A percentile compares a stretch with the other conserved stretches of the same genome.
These are phyloP conservation scores for Melanostoma mellinum DNA, from an alignment of 2,888 invertebrate genomes.

Conservation along the genomic window DNA sequence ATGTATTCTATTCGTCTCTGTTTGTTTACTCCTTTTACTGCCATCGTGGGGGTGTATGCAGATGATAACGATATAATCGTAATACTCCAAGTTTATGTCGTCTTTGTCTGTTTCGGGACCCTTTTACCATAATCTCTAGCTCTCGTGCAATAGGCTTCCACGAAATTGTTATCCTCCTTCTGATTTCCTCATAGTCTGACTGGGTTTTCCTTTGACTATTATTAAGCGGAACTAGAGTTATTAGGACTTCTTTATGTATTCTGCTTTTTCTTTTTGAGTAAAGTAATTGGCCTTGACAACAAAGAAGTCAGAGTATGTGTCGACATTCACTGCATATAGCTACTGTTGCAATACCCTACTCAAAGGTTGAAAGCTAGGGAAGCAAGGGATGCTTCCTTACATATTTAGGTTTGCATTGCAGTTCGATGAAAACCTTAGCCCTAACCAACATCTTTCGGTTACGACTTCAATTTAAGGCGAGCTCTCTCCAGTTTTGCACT, in stretches of 20 bases:
- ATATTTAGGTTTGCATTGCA: no score
- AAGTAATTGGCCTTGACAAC: no score
- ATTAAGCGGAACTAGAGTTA: conserved; percentile 64
- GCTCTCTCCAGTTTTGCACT: no score
- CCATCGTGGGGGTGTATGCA: conserved; percentile 46
- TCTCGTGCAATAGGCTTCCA: neutral
- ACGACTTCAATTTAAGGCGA: no score
- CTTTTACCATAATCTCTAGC: conserved; percentile 54
- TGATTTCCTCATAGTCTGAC: neutral
- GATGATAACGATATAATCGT: conserved; percentile 67
- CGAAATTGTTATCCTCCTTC: neutral
- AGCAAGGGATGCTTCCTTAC: no score
- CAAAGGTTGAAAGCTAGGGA: no score
- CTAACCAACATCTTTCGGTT: no score
- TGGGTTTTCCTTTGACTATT: conserved; percentile 46
- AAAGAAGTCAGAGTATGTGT: no score
- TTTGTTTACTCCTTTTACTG: neutral
- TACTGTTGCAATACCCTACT: no score
- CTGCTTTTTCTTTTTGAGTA: conserved; percentile 15
- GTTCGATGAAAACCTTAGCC: no score
- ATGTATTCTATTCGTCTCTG: conserved; percentile 48
- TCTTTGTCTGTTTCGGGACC: conserved; percentile 52
- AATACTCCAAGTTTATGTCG: conserved; percentile 59
- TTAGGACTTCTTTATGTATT: conserved; percentile 52
- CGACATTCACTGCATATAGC: no score